Evolutionary conservation across 2,797 vertebrate species (phyloP).

Genomic region (Hippopotamyrus pictus): DNA sequence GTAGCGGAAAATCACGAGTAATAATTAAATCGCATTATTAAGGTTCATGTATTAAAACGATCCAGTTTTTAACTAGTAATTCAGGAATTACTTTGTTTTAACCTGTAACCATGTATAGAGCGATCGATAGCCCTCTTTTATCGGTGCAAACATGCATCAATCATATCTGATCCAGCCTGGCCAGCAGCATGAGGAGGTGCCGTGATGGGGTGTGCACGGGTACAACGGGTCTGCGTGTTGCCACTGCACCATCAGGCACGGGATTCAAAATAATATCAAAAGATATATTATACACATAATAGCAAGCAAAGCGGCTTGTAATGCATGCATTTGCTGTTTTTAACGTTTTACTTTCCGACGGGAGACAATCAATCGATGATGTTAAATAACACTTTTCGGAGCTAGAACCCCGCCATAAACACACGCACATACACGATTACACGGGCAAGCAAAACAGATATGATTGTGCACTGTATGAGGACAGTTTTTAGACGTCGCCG

Average conservation of each 20-base stretch:
- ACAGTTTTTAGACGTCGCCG: not conserved
- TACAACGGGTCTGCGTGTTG: not conserved
- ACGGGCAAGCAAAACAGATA: not conserved
- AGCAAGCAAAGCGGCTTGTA: not conserved
- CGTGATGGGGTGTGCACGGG: not conserved
- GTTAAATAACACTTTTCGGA: constrained; percentile 1
- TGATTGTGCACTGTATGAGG: not conserved
- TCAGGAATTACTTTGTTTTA: not conserved
- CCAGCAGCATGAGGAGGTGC: not conserved
- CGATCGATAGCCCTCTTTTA: not conserved
- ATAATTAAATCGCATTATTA: not conserved
- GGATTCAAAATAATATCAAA: not conserved
- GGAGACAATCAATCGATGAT: not conserved
- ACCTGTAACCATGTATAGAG: not conserved
- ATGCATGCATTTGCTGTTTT: not conserved
- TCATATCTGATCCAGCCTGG: not conserved
- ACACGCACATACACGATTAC: not conserved
- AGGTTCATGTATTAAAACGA: not conserved
- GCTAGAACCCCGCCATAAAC: not conserved
- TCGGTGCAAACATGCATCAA: not conserved
- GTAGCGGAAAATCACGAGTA: not conserved
- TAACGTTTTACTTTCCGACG: not conserved
- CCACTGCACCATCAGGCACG: constrained; percentile 1
- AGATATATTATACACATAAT: not conserved
- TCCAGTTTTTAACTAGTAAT: not conserved